Evolutionary conservation across 2,797 vertebrate genomes (phyloP), one percentile per base, ranked within the genome.

Genomic region (Naso thynnoides): DNA sequence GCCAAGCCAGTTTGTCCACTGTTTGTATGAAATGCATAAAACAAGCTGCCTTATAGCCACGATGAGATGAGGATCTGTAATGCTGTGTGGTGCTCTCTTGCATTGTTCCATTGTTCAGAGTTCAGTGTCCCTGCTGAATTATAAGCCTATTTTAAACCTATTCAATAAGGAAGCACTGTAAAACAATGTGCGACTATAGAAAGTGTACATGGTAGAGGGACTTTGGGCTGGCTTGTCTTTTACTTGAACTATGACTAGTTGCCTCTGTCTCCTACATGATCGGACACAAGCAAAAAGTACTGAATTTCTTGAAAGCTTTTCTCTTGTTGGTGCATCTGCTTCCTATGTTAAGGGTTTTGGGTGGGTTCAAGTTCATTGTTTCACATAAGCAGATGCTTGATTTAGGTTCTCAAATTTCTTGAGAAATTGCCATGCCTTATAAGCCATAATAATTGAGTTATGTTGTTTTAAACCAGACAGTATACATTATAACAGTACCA

Each of bases 361-460:
- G 27, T 41, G 8, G 21, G 31, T 49, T 71, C 14, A 53, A n/a
- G 24, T 18, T 15, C 26, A 31, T n/a, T 14, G 6, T 23, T n/a
- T 44, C 24, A 44, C 2, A 7, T 23, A 18, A 47, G 31, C 31
- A 38, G 9, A 62, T 13, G 6, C 9, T n/a, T 48, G 29, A 29
- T 61, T 2, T 48, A 5, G 33, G 13, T 24, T 23, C 16, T 56
- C 38, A 23, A 10, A 24, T 41, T 68, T 55, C 24, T 31, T 11
- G 19, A 42, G 48, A 71, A 47, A 42, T 14, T 23, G 9, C 45
- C 21, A 27, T 18, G 21, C 11, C 61, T 26, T 74, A 10, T 24
- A 78, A 78, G 67, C 55, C 41, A 73, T 55, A 41, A 60, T 57
- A 41, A 11, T 67, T 36, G 38, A 19, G 19, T 41, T 33, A 33